phyloP scores from a whole-genome alignment of 2,113 vertebrate genomes.

The Megaceryle maxima region DNA sequence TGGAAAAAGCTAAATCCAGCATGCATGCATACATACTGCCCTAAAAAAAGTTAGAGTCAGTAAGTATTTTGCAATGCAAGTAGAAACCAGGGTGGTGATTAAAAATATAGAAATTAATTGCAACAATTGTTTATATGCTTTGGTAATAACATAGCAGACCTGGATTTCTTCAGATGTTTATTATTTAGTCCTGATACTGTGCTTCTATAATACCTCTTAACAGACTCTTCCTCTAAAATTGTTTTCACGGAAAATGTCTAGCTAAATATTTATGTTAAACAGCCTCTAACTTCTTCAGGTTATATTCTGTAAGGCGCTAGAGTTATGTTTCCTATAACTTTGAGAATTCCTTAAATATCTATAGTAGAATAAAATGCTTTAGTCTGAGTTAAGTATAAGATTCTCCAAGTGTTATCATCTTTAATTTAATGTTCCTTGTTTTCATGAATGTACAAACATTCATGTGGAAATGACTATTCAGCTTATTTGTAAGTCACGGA shows the following conservation, averaged over 20 bases:
- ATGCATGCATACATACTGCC: neutral
- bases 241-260: neutral
- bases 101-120: neutral
- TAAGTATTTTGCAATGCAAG: neutral
- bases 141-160: neutral
- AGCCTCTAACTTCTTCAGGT: neutral
- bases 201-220: neutral
- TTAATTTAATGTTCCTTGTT: neutral
- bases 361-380: neutral
- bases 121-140: neutral
- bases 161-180: neutral
- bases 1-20: constrained; percentile 29
- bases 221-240: neutral
- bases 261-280: neutral
- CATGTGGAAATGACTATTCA: neutral
- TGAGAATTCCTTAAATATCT: neutral
- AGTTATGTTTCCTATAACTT: neutral
- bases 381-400: neutral
- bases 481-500: neutral
- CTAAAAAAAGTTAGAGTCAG: neutral
- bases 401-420: neutral
- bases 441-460: neutral
- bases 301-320: neutral
- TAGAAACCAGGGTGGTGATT: neutral
- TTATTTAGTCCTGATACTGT: neutral